Percentiles rank a stretch among this genome's conserved stretches.
Conservation (phyloP, 2,113 vertebrate species). For the Lepus timidus region DNA sequence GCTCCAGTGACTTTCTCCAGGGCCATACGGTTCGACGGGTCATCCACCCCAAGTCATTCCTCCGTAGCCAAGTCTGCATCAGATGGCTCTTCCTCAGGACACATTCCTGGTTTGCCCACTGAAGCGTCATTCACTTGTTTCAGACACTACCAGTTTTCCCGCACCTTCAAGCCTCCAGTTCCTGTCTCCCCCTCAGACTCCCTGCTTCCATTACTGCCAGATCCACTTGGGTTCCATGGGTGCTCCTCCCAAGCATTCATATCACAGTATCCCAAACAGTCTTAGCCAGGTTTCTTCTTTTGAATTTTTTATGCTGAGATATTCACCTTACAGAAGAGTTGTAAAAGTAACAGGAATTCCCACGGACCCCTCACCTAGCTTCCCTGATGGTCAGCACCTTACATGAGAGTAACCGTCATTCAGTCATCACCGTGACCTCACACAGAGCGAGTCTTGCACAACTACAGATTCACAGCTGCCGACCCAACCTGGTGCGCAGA, state of each 20-base stretch:
- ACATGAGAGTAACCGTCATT: neutral
- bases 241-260: neutral
- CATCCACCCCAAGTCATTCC: neutral
- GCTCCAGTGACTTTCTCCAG: neutral
- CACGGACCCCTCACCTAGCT: neutral
- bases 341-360: neutral
- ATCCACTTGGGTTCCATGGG: neutral
- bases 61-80: neutral
- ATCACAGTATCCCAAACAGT: neutral
- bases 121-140: neutral
- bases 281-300: neutral
- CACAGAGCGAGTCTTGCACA: neutral
- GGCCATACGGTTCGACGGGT: neutral
- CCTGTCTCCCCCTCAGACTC: neutral
- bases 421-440: neutral
- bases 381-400: neutral
- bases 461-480: neutral
- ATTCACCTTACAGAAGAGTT: neutral
- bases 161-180: neutral
- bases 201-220: neutral
- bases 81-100: neutral
- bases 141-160: neutral
- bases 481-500: neutral
- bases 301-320: neutral
- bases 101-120: too few species aligned